phyloP scores from a whole-genome alignment of 2,888 invertebrate species.

The Macaria liturata region DNA sequence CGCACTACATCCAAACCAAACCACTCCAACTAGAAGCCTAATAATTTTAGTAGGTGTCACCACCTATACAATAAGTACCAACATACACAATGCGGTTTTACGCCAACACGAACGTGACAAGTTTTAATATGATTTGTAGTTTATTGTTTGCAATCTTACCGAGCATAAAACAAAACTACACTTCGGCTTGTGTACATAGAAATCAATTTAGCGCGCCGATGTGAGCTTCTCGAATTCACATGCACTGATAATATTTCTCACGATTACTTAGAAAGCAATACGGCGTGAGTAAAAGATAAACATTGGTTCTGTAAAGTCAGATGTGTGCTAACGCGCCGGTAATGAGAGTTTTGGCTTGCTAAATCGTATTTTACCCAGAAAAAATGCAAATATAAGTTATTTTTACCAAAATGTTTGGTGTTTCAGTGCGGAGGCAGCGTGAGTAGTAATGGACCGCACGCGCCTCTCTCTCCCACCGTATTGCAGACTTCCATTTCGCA shows the following conservation, averaged over 20 bases:
- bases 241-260: conserved; percentile 43
- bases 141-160: conserved; percentile 41
- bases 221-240: conserved; percentile 29
- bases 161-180: conserved; percentile 27
- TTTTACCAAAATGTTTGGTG: conserved; percentile 45
- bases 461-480: conserved; percentile 78
- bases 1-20: no score
- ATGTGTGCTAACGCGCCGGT: conserved; percentile 34
- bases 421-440: conserved; percentile 69
- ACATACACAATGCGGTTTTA: conserved; percentile 28
- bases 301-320: conserved; percentile 43
- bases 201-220: conserved; percentile 36
- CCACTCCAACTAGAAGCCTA: conserved; percentile 8
- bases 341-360: conserved; percentile 24
- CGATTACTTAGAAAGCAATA: conserved; percentile 51
- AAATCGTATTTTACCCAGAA: neutral
- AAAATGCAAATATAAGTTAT: conserved; percentile 37
- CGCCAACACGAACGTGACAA: conserved; percentile 39
- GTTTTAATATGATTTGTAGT: conserved; percentile 44
- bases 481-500: conserved; percentile 75
- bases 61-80: conserved; percentile 37
- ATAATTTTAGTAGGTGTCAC: conserved; percentile 30
- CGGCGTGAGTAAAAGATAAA: conserved; percentile 43
- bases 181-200: conserved; percentile 25
- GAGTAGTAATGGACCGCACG: conserved; percentile 77